phyloP scores from a whole-genome alignment of 1,140 invertebrate species.

The Ctenoplectra terminalis region DNA sequence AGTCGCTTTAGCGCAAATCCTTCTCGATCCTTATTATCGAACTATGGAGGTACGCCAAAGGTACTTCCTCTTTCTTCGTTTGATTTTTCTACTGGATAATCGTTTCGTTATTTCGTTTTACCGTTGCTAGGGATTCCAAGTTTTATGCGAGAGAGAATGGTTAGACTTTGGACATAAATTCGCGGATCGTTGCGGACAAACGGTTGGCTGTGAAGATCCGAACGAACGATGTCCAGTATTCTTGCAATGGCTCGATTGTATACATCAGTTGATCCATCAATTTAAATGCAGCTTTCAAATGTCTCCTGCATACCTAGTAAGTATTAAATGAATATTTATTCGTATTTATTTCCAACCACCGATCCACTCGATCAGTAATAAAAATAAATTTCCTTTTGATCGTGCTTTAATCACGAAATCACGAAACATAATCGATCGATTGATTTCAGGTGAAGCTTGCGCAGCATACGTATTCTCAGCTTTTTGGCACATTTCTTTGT shows the following conservation, averaged over 20 bases:
- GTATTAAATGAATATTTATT: conserved; percentile 63
- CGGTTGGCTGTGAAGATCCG: conserved; percentile 90
- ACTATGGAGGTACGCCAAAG: conserved; percentile 89
- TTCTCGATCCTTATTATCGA: conserved; percentile 96
- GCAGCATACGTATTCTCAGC: conserved; percentile 96
- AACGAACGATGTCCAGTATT: conserved; percentile 98
- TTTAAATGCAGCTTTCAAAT: conserved; percentile 98
- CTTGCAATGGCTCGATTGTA: conserved; percentile 98
- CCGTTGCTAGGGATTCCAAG: conserved; percentile 90
- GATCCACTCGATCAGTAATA: neutral
- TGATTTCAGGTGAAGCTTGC: conserved; percentile 93
- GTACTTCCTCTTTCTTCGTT: conserved; percentile 48
- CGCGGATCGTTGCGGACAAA: conserved; percentile 95
- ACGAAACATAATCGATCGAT: neutral
- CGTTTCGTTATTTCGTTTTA: conserved; percentile 10
- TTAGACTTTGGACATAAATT: conserved; percentile 98
- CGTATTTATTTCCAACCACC: neutral
- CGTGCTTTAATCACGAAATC: too few relatives aligned
- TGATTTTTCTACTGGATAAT: neutral
- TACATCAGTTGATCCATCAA: conserved; percentile 95
- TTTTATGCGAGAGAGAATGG: conserved; percentile 97
- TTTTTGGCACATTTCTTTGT: conserved; percentile 98
- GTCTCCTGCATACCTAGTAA: conserved; percentile 95
- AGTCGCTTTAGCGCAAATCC: conserved; percentile 93
- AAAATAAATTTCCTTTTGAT: too few relatives aligned